Base-by-base conservation (phyloP, 2,797 vertebrate species). In the Pelochelys cantorii region DNA sequence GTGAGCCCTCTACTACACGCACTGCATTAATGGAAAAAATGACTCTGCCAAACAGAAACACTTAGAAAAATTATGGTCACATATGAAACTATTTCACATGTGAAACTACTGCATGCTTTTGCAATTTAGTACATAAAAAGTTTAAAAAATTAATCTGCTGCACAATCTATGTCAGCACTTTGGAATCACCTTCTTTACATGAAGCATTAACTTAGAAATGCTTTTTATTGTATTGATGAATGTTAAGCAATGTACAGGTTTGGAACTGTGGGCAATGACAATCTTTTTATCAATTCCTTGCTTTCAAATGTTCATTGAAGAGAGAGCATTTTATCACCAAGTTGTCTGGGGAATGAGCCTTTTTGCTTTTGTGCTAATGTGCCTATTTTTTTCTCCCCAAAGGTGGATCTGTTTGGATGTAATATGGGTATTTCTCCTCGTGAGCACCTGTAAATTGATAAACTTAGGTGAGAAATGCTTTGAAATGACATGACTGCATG, bases 381-480 rank as follows among this genome's bases (percentile, higher is more conserved):
- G 0, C 23, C 83, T 8, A 2, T 0, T 1, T 29, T 83, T 34
- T 85, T 87, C 56, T 57, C 18, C 20, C 5, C n/a, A 83, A 95
- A 93, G 10, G 81, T 83, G 79, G 75, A 87, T 86, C 85, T 68
- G 0, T 71, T 88, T 81, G 2, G 5, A 89, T 77, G 79, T 34
- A 71, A 71, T 11, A 4, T 31, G 59, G n/a, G 11, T 34, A n/a
- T 68, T 18, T 68, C 17, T 89, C 86, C 83, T 94, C 77, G 48
- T 89, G 77, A 92, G 7, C 71, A 88, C 56, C 31, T 78, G 20
- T 83, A 91, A 94, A 92, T 48, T 52, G 31, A 53, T 93, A 31
- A n/a, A 81, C 94, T 94, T 87, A 84, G 83, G 85, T 91, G 62
- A 90, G 37, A 68, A 25, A 86, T 48, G 23, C 91, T 89, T 86